Conservation (phyloP, 2,113 vertebrate genomes). For the Romanogobio albipinnatus region DNA sequence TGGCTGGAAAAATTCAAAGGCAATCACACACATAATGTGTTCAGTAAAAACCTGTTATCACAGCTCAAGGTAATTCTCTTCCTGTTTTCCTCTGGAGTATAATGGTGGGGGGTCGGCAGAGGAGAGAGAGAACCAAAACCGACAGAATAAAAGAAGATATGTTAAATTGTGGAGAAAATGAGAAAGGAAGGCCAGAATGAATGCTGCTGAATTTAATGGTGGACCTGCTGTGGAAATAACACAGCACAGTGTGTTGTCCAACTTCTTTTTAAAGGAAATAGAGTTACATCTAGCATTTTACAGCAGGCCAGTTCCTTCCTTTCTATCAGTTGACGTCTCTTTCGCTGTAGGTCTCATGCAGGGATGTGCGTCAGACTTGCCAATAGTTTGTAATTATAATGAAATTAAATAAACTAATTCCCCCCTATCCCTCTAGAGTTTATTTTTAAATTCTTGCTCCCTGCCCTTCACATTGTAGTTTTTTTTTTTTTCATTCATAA, state of each 20-base stretch:
- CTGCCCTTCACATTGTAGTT: too few species aligned
- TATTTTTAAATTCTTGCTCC: too few species aligned
- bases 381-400: not conserved
- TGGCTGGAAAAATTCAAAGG: conserved; percentile 59
- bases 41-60: conserved; percentile 69
- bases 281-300: not conserved
- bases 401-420: not conserved
- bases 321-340: not conserved
- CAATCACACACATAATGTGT: conserved; percentile 65
- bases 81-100: conserved; percentile 72
- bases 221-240: conserved; percentile 24
- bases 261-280: not conserved
- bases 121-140: conserved; percentile 12
- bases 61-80: conserved; percentile 77
- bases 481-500: too few species aligned
- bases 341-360: not conserved
- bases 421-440: too few species aligned
- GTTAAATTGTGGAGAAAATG: conserved; percentile 8
- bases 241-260: not conserved
- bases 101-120: conserved; percentile 13
- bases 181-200: conserved; percentile 1
- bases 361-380: not conserved
- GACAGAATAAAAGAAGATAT: conserved; percentile 17
- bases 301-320: not conserved
- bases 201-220: conserved; percentile 16